phyloP scores from a whole-genome alignment of 1,140 invertebrate genomes.

The Stegodyphus dumicola region DNA sequence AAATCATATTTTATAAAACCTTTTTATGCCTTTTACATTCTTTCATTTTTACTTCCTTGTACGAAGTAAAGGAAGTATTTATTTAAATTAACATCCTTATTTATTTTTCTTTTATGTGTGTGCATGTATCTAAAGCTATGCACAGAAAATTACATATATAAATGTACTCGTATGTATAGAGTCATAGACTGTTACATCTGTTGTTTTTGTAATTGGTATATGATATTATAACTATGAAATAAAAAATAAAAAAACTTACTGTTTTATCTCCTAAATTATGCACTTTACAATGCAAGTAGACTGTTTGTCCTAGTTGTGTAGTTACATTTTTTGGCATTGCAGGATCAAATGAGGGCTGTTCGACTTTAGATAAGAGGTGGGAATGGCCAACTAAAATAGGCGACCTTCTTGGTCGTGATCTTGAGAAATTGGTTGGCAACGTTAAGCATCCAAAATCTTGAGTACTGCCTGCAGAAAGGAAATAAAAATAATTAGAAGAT shows the following conservation, averaged over 20 bases:
- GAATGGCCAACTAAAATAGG: slow-evolving; percentile 47
- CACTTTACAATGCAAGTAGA: slow-evolving; percentile 84
- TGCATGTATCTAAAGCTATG: too few species aligned
- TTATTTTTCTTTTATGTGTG: too few species aligned
- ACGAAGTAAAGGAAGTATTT: too few species aligned
- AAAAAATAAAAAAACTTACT: slow-evolving; percentile 75
- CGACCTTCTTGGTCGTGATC: slow-evolving; percentile 37
- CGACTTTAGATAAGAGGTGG: slow-evolving; percentile 57
- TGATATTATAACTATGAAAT: not conserved
- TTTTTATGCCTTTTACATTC: too few species aligned
- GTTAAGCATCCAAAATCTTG: slow-evolving; percentile 15
- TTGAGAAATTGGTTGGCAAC: slow-evolving; percentile 1
- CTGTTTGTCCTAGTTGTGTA: slow-evolving; percentile 81
- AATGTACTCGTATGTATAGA: too few species aligned
- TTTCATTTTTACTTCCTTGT: too few species aligned
- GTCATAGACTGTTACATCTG: too few species aligned
- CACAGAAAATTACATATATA: too few species aligned
- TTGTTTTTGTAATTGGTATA: too few species aligned
- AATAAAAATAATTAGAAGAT: not conserved
- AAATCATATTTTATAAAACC: too few species aligned
- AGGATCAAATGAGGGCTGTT: slow-evolving; percentile 55
- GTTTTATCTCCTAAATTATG: slow-evolving; percentile 87
- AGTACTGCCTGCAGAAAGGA: not conserved
- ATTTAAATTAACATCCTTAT: too few species aligned
- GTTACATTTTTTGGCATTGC: slow-evolving; percentile 77